Evolutionary conservation across 2,888 invertebrate species (phyloP), one percentile per base, ranked within the genome.

Genomic region (Lochmaea crataegi): DNA sequence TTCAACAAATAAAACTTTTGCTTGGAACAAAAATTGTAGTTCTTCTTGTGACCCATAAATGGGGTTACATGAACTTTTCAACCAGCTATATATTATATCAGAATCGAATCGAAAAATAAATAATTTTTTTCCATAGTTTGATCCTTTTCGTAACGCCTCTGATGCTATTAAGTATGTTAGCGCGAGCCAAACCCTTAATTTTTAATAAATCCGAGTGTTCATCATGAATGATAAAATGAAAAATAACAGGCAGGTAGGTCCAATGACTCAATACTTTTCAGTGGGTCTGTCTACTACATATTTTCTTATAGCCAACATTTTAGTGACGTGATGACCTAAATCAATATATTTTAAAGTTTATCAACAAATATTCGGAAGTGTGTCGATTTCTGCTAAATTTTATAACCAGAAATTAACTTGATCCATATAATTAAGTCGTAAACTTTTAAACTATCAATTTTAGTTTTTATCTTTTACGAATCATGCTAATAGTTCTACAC

Each of bases 131-230:
- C 2, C 16, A 51, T 9, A 51, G 14, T 51, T 51, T 26, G 14
- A 57, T 18, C 58, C 58, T 58, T 58, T 26, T 32, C 26, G 26
- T 32, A 32, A 38, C 18, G 18, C 61, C 42, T 42, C 18, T 63
- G 42, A 16, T 41, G 3, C 11, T 63, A 64, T 48, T 42, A 73
- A 73, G 70, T 67, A 70, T 73, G 70, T 73, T 73, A 73, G 69
- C 71, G 68, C 73, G 71, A 76, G 82, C 80, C 80, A 78, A 80
- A 79, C 80, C 82, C 80, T 80, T 76, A 77, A 76, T 78, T 77
- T 78, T 82, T 72, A 73, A 77, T 77, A 78, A 75, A 71, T 74
- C 76, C 74, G 73, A 79, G 75, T 78, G 74, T 78, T 75, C 77
- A 80, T 78, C 77, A 75, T 79, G 78, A 79, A 78, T 78, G 79